phyloP scores from a whole-genome alignment of 2,113 vertebrate species.

The Callipepla squamata region DNA sequence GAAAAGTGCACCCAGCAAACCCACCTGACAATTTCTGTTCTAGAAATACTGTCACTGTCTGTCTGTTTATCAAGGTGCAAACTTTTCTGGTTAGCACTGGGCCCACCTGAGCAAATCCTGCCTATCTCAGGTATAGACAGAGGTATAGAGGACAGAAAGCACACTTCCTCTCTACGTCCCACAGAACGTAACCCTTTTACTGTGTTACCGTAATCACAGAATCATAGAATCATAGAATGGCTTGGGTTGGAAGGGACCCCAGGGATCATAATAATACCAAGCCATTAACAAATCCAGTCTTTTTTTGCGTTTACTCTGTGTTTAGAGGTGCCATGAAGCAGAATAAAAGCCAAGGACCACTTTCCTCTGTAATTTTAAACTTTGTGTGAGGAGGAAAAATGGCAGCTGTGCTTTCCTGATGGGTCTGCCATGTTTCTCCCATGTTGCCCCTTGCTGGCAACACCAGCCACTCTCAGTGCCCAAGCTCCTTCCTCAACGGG shows the following conservation, averaged over 20 bases:
- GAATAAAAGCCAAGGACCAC: background rate
- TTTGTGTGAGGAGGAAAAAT: background rate
- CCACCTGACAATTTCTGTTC: background rate
- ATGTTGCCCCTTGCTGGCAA: background rate
- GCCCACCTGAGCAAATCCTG: background rate
- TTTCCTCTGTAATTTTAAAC: background rate
- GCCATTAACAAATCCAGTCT: background rate
- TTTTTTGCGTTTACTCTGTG: background rate
- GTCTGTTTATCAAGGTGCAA: background rate
- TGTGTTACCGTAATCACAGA: background rate
- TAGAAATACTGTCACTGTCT: background rate
- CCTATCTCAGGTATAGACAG: background rate
- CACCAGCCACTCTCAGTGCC: background rate
- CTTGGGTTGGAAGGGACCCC: no score
- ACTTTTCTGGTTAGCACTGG: background rate
- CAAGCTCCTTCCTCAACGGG: background rate
- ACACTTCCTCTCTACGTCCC: fast-evolving
- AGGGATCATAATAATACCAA: background rate
- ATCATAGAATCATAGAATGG: no score
- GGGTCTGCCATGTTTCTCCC: background rate
- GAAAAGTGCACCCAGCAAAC: background rate
- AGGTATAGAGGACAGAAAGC: background rate
- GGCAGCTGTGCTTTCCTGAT: background rate
- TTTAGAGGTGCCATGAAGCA: background rate
- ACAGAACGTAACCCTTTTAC: background rate